Evolutionary conservation across 2,797 vertebrate species (phyloP), one percentile per base, ranked within the genome.

Genomic region (Sciurus carolinensis): DNA sequence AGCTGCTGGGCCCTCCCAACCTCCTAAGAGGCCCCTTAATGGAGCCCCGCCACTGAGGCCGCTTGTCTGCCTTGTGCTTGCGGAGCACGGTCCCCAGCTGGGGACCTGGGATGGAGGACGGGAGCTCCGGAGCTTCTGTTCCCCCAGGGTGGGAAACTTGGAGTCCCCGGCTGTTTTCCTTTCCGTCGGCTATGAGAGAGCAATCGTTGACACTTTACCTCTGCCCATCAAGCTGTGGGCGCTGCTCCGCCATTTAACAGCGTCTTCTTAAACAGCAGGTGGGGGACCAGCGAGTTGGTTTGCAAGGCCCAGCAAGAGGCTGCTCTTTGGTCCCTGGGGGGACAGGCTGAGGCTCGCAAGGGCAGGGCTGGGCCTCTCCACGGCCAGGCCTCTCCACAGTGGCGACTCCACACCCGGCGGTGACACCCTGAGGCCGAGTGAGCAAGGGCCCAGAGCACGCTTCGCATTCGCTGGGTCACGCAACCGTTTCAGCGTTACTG

Each of bases 221-320:
- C 96, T 92, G 97, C 92, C 96, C 87, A 77, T 96, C 97, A 96
- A 84, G 87, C 73, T 76, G 52, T 64, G 81, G 77, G 39, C 39
- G 39, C 39, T 39, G 96, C 28, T 97, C 95, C 95, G 39, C 96
- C 62, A 30, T 42, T 95, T 91, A 75, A 94, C 66, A 39, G 36
- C 86, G 54, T 36, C 76, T 93, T 93, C 95, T 66, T 79, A 2
- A 57, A 75, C 66, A 76, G 28, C 6, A 81, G 84, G 28, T 36
- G 7, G 59, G 39, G 12, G 44, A 62, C 7, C 9, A 28, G 20
- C 47, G 79, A 86, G 44, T 24, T 1, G 0, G 54, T 52, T 66
- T 83, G 52, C 86, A 87, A 26, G 0, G 18, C 47, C 77, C 73
- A 90, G 77, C 73, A 54, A 67, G 79, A 69, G 5, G 54, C 33